Base-by-base conservation (phyloP, 2,888 invertebrate species). In the Drosophila setosimentum region DNA sequence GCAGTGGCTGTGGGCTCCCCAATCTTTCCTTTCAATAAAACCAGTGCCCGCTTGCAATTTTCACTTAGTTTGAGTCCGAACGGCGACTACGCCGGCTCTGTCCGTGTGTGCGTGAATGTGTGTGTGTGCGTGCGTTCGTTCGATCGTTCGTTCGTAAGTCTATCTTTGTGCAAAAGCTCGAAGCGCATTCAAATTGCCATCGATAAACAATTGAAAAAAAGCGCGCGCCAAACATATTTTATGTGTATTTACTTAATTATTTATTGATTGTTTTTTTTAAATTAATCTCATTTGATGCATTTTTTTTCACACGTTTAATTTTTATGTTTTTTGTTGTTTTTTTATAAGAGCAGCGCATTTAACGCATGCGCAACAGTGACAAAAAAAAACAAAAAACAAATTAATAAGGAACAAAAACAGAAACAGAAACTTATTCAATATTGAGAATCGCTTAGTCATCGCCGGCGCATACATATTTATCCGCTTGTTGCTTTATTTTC, bases 1-100 rank as follows among this genome's bases (percentile, higher is more conserved):
- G 11, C 57, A 61, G 16, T 66, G 50, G 65, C 68, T 64, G 32
- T 67, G 69, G 71, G 73, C 83, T 82, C 81, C 83, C 82, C 83
- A 82, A 83, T 75, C 89, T 83, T 89, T 85, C 86, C 88, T 82
- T 87, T 78, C 63, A 90, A 89, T 89, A 89, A 92, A 91, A 87
- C 86, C 83, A 90, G 83, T 81, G 90, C 73, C 78, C 84, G 87
- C 87, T 90, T 88, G 82, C 87, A 82, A 89, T 91, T 91, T 92
- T 83, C 85, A 84, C 91, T 92, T 91, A 92, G 92, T 92, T 88
- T 85, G 89, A 89, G 91, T 91, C 87, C 80, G 90, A 89, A 87
- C 91, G 89, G 88, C 82, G 79, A 82, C 78, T 81, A 84, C 82
- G 84, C 76, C 82, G 73, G 76, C 79, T 45, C 66, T 67, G 72